Conservation (phyloP, 2,113 vertebrate species). For the Micromys minutus region DNA sequence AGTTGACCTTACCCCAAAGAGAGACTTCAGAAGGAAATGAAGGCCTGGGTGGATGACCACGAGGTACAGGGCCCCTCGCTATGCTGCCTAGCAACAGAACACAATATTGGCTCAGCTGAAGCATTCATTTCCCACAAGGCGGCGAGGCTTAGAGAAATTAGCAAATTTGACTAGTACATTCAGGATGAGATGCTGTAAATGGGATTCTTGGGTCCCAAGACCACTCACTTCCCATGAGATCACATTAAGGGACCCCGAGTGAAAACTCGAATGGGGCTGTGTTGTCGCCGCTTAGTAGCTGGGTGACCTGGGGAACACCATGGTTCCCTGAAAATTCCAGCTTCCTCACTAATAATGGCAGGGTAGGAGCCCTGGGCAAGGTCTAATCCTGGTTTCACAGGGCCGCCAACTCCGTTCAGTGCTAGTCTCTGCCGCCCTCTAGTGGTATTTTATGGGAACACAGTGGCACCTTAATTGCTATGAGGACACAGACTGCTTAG, state of each 20-base stretch:
- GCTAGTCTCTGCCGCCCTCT: constrained; percentile 76
- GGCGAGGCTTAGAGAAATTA: neutral
- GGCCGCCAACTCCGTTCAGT: neutral
- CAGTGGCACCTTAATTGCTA: neutral
- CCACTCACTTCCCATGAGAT: neutral
- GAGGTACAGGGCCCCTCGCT: neutral
- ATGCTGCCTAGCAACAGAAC: no score
- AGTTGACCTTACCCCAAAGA: neutral
- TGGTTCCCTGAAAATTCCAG: neutral
- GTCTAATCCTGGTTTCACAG: no score
- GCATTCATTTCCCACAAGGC: neutral
- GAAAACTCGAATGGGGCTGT: neutral
- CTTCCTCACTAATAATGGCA: neutral
- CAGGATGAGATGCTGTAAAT: neutral
- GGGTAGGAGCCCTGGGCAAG: neutral
- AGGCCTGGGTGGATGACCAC: neutral
- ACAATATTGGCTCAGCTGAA: rapidly evolving
- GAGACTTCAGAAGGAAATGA: neutral
- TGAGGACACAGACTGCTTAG: neutral
- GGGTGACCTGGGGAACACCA: neutral
- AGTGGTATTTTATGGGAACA: constrained; percentile 14
- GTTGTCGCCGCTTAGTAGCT: neutral
- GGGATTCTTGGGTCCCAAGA: neutral
- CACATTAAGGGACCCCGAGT: neutral
- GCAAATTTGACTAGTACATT: neutral